A percentile compares a stretch with the other conserved stretches of the same genome.
Evolutionary conservation across 1,140 invertebrate genomes (phyloP).

Genomic region (Hormaphis cornu): DNA sequence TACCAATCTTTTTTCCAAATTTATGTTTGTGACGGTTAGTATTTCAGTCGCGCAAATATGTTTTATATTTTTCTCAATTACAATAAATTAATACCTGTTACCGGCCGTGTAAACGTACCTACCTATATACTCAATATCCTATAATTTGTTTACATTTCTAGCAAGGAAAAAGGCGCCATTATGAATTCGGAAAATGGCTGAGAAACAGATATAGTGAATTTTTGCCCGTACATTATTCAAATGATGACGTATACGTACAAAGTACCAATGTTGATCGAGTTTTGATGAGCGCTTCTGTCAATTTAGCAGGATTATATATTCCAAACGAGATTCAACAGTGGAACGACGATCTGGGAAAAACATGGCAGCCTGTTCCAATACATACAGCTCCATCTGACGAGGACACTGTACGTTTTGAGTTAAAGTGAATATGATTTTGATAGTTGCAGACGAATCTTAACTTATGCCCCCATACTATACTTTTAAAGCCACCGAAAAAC

Average conservation of each 20-base stretch:
- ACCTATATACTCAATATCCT: too few species aligned
- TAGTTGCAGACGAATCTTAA: too few species aligned
- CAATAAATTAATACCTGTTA: too few species aligned
- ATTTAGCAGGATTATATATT: slow-evolving; percentile 74
- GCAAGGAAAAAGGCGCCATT: slow-evolving; percentile 55
- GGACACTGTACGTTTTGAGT: slow-evolving; percentile 60
- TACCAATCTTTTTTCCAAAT: too few species aligned
- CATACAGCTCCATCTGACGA: slow-evolving; percentile 53
- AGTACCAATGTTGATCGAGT: slow-evolving; percentile 64
- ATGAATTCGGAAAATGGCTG: slow-evolving; percentile 52
- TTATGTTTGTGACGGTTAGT: too few species aligned
- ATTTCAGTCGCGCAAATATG: too few species aligned
- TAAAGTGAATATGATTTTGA: not conserved
- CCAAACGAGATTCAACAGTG: slow-evolving; percentile 60
- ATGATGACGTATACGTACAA: slow-evolving; percentile 55
- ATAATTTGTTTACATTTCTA: slow-evolving; percentile 42
- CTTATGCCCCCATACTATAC: too few species aligned
- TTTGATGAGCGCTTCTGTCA: slow-evolving; percentile 70
- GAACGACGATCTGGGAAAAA: slow-evolving; percentile 50
- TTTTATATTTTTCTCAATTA: too few species aligned
- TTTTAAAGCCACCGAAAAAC: too few species aligned
- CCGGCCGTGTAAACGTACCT: too few species aligned
- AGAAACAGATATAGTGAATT: slow-evolving; percentile 53
- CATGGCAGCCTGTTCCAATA: slow-evolving; percentile 82
- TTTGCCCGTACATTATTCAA: slow-evolving; percentile 50